Evolutionary conservation across 1,140 invertebrate genomes (phyloP), one percentile per base, ranked within the genome.

Genomic region (Periplaneta americana): DNA sequence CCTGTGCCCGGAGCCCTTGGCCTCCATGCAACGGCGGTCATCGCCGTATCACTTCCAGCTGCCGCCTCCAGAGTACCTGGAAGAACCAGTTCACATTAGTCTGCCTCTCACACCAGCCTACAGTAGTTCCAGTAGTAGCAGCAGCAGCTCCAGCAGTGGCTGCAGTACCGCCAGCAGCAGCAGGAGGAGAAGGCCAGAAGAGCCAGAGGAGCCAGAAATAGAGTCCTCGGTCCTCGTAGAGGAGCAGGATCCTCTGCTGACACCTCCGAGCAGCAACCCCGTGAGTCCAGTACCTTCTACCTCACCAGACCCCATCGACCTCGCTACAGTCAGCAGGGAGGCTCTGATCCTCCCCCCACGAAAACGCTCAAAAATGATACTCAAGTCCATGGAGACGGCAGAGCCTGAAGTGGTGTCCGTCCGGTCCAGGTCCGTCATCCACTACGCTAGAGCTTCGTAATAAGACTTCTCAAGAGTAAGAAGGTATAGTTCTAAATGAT

Each of bases 371-470:
- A 96, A 95, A 86, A 92, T 95, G 88, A 95, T 96, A 84, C 91
- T 94, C 78, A 91, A 94, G 82, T 93, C 92, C 0, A 92, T 93
- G 89, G 91, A 93, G 83, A 84, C 88, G 35, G 87, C 89, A 87
- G 79, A 85, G 80, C 84, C 15, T 82, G 87, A 82, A 83, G 88
- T 83, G 83, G 88, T 79, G 85, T 89, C 80, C 84, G 89, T 86
- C 88, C 88, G 95, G 75, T 93, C 95, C 84, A 95, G 91, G 83
- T 95, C 94, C 0, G 95, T 96, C 66, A 96, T 96, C 84, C 94
- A 95, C 80, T 96, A 95, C 85, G 95, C 95, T 13, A 92, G 92
- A 83, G 92, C 94, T 18, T 92, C 92, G 84, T 92, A 92, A 88
- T 80, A 31, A 76, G n/a, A 81, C 34, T 81, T 34, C 22, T 66